Evolutionary conservation across 2,113 vertebrate genomes (phyloP).

Genomic region (Tiliqua scincoides): DNA sequence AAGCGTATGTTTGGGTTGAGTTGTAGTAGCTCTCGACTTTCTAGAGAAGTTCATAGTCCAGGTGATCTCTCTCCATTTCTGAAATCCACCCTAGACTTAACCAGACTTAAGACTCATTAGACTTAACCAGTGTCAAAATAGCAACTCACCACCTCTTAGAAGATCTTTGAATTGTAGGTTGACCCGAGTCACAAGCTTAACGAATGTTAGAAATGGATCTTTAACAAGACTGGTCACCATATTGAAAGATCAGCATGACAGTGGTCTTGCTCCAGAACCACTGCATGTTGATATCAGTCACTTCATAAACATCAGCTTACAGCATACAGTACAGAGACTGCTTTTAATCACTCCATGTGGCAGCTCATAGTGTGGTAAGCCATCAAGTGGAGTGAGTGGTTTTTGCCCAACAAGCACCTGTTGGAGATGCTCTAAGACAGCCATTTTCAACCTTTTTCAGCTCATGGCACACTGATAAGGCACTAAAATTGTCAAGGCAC

Average conservation of each 20-base stretch:
- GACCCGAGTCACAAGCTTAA: background rate
- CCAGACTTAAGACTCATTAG: too few species aligned
- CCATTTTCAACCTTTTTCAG: too few species aligned
- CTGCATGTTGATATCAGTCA: too few species aligned
- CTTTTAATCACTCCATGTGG: background rate
- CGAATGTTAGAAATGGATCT: background rate
- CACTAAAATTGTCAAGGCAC: too few species aligned
- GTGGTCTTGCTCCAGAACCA: background rate
- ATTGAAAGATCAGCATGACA: background rate
- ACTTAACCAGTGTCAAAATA: background rate
- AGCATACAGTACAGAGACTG: background rate
- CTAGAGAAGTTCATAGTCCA: too few species aligned
- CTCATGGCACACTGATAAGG: too few species aligned
- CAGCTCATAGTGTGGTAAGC: background rate
- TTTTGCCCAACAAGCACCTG: too few species aligned
- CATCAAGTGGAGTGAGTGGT: background rate
- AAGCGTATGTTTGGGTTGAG: background rate
- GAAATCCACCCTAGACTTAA: background rate
- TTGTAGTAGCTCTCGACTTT: background rate
- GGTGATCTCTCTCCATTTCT: too few species aligned
- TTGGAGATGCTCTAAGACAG: too few species aligned
- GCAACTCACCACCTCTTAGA: background rate
- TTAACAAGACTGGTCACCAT: background rate
- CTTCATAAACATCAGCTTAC: background rate
- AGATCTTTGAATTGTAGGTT: background rate